phyloP scores from a whole-genome alignment of 1,140 invertebrate species.

The Hesperophylax magnus region DNA sequence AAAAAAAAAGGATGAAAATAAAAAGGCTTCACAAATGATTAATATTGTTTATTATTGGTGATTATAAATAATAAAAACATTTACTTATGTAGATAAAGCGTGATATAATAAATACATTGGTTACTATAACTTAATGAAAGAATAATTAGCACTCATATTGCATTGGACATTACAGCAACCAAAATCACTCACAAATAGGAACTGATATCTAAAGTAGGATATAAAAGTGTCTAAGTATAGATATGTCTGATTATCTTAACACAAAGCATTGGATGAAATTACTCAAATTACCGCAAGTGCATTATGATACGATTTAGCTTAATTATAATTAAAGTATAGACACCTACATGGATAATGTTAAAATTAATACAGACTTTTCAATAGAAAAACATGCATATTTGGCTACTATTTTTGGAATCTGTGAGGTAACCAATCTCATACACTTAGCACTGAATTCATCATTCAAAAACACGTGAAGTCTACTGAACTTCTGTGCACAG shows the following conservation, averaged over 20 bases:
- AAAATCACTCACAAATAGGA: slow-evolving; percentile 49
- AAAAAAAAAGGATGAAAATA: slow-evolving; percentile 54
- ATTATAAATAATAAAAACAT: slow-evolving; percentile 53
- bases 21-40: slow-evolving; percentile 50
- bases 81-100: slow-evolving; percentile 49
- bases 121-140: slow-evolving; percentile 43
- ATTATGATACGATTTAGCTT: slow-evolving; percentile 11
- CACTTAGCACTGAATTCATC: background rate
- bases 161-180: slow-evolving; percentile 43
- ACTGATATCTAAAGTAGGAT: slow-evolving; percentile 34
- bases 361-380: slow-evolving; percentile 42
- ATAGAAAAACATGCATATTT: slow-evolving; percentile 51
- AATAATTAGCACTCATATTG: slow-evolving; percentile 50
- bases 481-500: too few relatives aligned
- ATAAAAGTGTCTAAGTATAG: background rate
- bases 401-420: slow-evolving; percentile 47
- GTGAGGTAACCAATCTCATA: slow-evolving; percentile 18
- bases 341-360: slow-evolving; percentile 36
- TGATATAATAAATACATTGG: slow-evolving; percentile 54
- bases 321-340: slow-evolving; percentile 31
- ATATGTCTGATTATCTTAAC: slow-evolving; percentile 15
- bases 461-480: background rate
- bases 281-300: slow-evolving; percentile 4
- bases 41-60: slow-evolving; percentile 54
- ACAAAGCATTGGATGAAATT: slow-evolving; percentile 6